These are phyloP conservation scores for Oncorhynchus kisutch DNA, from an alignment of 2,113 vertebrate genomes.

Conservation along the genomic window DNA sequence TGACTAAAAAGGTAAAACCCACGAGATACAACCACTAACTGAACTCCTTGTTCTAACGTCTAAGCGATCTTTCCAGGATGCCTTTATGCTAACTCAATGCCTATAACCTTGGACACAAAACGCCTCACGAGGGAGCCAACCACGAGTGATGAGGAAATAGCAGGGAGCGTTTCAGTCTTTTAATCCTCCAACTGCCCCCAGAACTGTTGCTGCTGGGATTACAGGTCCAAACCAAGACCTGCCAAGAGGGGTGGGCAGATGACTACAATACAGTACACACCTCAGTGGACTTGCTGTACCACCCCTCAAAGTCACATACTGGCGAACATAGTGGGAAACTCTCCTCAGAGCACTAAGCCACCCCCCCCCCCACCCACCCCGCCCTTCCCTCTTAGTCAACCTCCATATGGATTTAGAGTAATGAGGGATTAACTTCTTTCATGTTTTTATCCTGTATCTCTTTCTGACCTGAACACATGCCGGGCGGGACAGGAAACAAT, in stretches of 20 bases:
- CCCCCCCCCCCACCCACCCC: not conserved
- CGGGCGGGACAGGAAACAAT: no score
- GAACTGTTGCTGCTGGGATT: no score
- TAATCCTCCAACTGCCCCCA: slow-evolving; percentile 1
- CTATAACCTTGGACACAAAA: not conserved
- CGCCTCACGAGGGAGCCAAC: slow-evolving; percentile 10
- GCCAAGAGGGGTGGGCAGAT: not conserved
- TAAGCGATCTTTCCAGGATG: no score
- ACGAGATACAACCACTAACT: no score
- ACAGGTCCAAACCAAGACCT: no score
- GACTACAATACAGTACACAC: not conserved
- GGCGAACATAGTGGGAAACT: not conserved
- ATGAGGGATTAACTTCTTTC: slow-evolving; percentile 48
- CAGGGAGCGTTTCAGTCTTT: slow-evolving; percentile 33
- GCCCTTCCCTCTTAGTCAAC: not conserved
- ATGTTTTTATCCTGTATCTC: not conserved
- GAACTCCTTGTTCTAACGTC: no score
- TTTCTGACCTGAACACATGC: not conserved
- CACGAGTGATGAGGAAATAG: slow-evolving; percentile 52
- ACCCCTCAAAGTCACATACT: not conserved
- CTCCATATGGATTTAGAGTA: slow-evolving; percentile 44
- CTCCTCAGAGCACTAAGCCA: no score
- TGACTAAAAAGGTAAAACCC: no score
- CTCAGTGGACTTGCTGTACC: slow-evolving; percentile 9
- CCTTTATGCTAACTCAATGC: not conserved